A percentile compares a stretch with the other conserved stretches of the same genome.
Evolutionary conservation across 2,888 invertebrate genomes (phyloP).

Genomic region (Ormia ochracea): DNA sequence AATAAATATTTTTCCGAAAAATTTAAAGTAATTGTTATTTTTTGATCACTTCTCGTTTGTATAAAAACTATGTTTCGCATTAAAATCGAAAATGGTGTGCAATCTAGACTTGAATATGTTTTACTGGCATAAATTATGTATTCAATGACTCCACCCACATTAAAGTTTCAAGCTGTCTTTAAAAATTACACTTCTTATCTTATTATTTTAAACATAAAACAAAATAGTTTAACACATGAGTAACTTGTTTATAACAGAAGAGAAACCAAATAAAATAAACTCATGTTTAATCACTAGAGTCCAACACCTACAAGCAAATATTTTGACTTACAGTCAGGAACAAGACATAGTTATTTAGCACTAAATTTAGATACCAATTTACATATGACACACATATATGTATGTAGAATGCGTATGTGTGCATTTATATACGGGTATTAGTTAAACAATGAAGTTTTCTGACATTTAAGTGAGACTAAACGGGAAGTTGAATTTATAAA

Average conservation of each 20-base stretch:
- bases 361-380: neutral
- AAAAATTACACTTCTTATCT: conserved; percentile 38
- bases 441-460: conserved; percentile 30
- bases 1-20: too few relatives aligned
- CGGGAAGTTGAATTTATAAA: conserved; percentile 27
- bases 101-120: conserved; percentile 26
- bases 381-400: neutral
- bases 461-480: conserved; percentile 36
- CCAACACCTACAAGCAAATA: conserved; percentile 29
- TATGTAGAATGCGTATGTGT: neutral
- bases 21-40: too few relatives aligned
- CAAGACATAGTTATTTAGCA: too few relatives aligned
- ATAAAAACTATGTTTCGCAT: too few relatives aligned
- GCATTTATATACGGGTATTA: conserved; percentile 9
- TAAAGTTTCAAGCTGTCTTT: conserved; percentile 20
- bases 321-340: neutral
- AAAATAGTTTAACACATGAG: conserved; percentile 23
- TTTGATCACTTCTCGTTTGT: too few relatives aligned
- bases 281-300: neutral
- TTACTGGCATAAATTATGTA: neutral
- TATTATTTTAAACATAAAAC: neutral
- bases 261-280: neutral
- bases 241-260: neutral
- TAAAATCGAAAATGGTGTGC: neutral
- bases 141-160: conserved; percentile 47